A percentile compares a stretch with the other conserved stretches of the same genome.
Conservation (phyloP, 2,797 vertebrate species). For the Sebastes alutus region DNA sequence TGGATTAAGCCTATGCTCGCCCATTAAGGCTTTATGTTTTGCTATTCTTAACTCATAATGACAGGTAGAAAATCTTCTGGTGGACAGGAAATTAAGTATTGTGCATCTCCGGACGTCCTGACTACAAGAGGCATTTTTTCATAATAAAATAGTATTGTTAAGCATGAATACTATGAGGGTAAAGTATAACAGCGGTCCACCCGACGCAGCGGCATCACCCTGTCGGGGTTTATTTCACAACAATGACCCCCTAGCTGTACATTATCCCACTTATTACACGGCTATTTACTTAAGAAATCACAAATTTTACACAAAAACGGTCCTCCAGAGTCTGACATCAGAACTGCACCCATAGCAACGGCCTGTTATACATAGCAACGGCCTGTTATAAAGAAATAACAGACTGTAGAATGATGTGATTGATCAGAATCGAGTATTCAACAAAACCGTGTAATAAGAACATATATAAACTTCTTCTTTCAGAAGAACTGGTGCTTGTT, state of each 20-base stretch:
- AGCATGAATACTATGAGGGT: not conserved
- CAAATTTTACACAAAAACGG: no score
- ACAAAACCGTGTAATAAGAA: not conserved
- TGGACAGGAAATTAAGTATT: not conserved
- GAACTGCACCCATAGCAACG: no score
- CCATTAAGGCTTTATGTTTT: slow-evolving; percentile 1
- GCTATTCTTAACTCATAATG: not conserved
- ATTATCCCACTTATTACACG: no score
- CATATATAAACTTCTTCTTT: not conserved
- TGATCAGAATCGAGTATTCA: no score
- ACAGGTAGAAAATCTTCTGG: not conserved
- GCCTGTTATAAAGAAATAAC: no score
- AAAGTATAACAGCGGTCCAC: not conserved
- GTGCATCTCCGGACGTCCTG: not conserved
- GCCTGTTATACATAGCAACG: no score
- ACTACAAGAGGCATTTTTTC: not conserved
- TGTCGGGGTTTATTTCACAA: no score
- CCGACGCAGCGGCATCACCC: no score
- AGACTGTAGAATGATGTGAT: no score
- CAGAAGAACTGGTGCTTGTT: not conserved
- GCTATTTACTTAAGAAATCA: no score
- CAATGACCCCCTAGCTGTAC: no score
- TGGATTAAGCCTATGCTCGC: not conserved
- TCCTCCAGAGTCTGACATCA: no score
- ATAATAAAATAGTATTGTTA: not conserved